Base-by-base conservation (phyloP, 2,888 invertebrate genomes). In the Athetis lepigone region DNA sequence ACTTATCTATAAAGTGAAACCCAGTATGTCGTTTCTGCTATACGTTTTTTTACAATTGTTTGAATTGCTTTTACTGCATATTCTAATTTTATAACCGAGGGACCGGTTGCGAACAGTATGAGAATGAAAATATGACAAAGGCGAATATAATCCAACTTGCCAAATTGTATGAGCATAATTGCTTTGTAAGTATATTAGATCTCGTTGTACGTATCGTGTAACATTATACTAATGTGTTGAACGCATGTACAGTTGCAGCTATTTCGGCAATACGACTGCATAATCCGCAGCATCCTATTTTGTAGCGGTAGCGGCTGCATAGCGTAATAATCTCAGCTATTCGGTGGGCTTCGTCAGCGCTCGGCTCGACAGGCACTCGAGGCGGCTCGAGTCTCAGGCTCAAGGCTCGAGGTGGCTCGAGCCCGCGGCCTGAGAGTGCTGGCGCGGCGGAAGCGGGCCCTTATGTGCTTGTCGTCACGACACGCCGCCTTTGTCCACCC, bases 401-500 rank as follows among this genome's bases (percentile, higher is more conserved):
- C 82, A 84, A 86, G 86, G 83, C 89, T 83, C 86, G 86, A 85
- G 88, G 84, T 81, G 83, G 86, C 88, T 90, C 87, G 85, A 82
- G 86, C 84, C 79, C 74, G 81, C 84, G 83, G 82, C 76, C 86
- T 86, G 88, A 90, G 93, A 86, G 92, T 91, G 94, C 94, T 93
- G 92, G 90, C 93, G 90, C 88, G 91, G 92, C 94, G 94, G 94
- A 94, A 93, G 92, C 92, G 87, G 82, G 85, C 92, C 91, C 93
- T 93, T 92, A 92, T 90, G 92, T 90, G 91, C 93, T 92, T 86
- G 88, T 90, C 90, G 89, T 86, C 88, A 84, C 92, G 92, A 90
- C 92, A 88, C 89, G 88, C 90, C 90, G 93, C 93, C 93, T 94
- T 94, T 94, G 94, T 94, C 93, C 92, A 90, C 88, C 92, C 93